phyloP scores from a whole-genome alignment of 1,140 invertebrate genomes.

The Pentalonia nigronervosa region DNA sequence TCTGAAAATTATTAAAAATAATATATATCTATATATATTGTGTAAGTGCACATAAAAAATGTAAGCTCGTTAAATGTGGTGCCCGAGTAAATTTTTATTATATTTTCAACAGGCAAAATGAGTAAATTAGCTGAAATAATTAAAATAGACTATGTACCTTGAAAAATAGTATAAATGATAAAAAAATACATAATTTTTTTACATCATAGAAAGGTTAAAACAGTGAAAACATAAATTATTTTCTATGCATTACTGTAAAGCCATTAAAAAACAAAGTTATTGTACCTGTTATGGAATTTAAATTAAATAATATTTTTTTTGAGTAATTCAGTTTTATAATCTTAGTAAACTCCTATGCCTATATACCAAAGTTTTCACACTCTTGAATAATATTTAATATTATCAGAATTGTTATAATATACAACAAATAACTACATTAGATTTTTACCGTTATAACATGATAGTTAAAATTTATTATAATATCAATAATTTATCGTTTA shows the following conservation, averaged over 20 bases:
- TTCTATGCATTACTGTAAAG: background rate
- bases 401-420: no score
- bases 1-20: background rate
- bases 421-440: no score
- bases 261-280: background rate
- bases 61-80: background rate
- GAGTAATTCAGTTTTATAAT: background rate
- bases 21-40: background rate
- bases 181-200: background rate
- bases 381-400: no score
- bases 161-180: constrained; percentile 2
- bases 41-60: background rate
- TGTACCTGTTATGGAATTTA: background rate
- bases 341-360: no score
- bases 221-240: background rate
- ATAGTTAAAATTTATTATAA: no score
- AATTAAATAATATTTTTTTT: background rate
- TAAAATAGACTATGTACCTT: background rate
- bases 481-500: no score
- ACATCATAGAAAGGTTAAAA: background rate
- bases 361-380: no score
- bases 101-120: constrained; percentile 3
- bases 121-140: background rate
- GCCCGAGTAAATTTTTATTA: background rate
- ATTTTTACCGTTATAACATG: no score